phyloP scores from a whole-genome alignment of 2,888 invertebrate genomes.

The Yponomeuta cagnagella region DNA sequence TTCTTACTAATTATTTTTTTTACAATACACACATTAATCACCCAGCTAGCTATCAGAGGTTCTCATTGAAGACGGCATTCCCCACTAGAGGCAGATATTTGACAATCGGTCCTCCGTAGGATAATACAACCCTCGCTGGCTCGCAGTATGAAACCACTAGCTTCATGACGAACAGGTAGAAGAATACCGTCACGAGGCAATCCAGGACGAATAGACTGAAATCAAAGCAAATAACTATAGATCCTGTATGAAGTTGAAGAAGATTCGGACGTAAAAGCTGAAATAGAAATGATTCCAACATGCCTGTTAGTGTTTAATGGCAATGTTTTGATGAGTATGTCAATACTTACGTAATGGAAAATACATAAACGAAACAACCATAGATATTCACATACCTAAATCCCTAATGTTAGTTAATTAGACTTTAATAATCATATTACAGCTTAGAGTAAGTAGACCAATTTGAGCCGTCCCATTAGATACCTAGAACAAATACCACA shows the following conservation, averaged over 20 bases:
- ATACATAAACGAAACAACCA: neutral
- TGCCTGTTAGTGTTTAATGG: neutral
- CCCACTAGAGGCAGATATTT: constrained; percentile 56
- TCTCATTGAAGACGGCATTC: constrained; percentile 48
- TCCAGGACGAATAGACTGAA: constrained; percentile 74
- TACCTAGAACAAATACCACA: no score
- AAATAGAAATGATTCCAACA: neutral
- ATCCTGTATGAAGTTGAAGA: constrained; percentile 9
- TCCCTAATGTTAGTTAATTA: neutral
- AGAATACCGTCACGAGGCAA: constrained; percentile 57
- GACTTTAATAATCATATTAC: no score
- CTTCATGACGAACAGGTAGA: constrained; percentile 65
- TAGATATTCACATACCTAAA: neutral
- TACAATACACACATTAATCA: neutral
- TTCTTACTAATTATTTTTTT: neutral
- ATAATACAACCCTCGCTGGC: constrained; percentile 40
- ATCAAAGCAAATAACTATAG: constrained; percentile 24
- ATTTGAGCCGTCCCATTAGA: no score
- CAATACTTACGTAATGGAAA: neutral
- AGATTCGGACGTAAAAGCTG: neutral
- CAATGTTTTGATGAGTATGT: neutral
- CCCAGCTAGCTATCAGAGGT: neutral
- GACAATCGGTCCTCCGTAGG: constrained; percentile 49
- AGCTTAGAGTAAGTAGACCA: no score
- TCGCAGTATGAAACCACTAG: constrained; percentile 51